Conservation (phyloP, 2,797 vertebrate species). For the Prionace glauca region DNA sequence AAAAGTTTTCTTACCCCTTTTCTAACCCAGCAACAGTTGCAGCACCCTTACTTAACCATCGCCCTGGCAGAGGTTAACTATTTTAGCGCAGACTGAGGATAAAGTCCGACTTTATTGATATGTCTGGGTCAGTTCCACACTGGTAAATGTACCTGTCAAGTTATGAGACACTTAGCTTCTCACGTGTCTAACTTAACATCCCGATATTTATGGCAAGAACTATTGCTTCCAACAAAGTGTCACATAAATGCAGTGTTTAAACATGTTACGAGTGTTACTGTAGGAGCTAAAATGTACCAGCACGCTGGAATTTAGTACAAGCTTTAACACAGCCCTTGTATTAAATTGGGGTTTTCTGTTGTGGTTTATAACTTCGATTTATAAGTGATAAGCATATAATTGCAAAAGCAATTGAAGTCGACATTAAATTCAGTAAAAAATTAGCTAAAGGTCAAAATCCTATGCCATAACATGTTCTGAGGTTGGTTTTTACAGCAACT, state of each 20-base stretch:
- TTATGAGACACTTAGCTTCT: background rate
- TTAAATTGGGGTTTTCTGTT: background rate
- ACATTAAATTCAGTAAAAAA: background rate
- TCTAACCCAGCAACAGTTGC: background rate
- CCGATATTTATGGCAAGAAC: background rate
- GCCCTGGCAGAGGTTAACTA: background rate
- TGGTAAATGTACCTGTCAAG: background rate
- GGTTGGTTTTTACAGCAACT: background rate
- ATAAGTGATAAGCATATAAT: background rate
- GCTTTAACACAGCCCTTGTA: background rate
- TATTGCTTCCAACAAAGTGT: background rate
- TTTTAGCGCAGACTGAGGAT: background rate
- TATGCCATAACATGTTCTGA: background rate
- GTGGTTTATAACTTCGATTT: background rate
- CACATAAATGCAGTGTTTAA: background rate
- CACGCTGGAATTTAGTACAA: background rate
- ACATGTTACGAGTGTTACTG: background rate
- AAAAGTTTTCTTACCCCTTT: background rate
- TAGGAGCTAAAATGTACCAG: background rate
- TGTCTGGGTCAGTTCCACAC: background rate
- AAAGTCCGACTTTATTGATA: background rate
- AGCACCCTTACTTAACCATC: background rate
- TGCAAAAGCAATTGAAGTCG: background rate
- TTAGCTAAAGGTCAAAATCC: slow-evolving; percentile 5
- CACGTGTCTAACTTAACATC: background rate